These are phyloP conservation scores for Lacanobia oleracea DNA, from an alignment of 2,888 invertebrate genomes.

Conservation along the genomic window DNA sequence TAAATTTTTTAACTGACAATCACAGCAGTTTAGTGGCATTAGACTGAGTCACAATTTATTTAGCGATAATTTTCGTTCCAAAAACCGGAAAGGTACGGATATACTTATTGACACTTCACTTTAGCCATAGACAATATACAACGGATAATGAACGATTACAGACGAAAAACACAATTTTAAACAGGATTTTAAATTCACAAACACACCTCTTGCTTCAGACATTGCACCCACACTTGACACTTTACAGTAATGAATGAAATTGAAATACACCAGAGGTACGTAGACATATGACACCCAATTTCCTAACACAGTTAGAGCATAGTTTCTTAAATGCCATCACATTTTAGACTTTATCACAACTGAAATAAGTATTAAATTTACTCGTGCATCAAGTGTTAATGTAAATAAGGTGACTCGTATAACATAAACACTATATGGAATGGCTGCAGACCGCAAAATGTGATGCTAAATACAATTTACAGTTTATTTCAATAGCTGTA, in stretches of 20 bases:
- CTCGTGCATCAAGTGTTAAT: conserved; percentile 6
- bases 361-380: conserved; percentile 30
- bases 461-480: conserved; percentile 8
- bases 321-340: conserved; percentile 11
- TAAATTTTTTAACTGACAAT: not conserved
- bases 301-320: conserved; percentile 10
- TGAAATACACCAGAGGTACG: not conserved
- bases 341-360: conserved; percentile 29
- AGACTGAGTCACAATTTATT: not conserved
- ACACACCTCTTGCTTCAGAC: conserved; percentile 59
- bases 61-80: not conserved
- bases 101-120: conserved; percentile 10
- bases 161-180: conserved; percentile 16
- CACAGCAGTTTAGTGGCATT: not conserved
- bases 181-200: conserved; percentile 14
- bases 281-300: conserved; percentile 16
- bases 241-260: conserved; percentile 28
- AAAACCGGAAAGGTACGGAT: not conserved
- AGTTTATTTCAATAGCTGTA: conserved; percentile 8
- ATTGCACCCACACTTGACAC: conserved; percentile 51
- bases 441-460: conserved; percentile 5
- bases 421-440: conserved; percentile 24
- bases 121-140: conserved; percentile 18
- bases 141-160: conserved; percentile 2
- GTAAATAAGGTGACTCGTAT: conserved; percentile 23